phyloP scores from a whole-genome alignment of 1,140 invertebrate genomes.

The Proctacanthus coquilletti region DNA sequence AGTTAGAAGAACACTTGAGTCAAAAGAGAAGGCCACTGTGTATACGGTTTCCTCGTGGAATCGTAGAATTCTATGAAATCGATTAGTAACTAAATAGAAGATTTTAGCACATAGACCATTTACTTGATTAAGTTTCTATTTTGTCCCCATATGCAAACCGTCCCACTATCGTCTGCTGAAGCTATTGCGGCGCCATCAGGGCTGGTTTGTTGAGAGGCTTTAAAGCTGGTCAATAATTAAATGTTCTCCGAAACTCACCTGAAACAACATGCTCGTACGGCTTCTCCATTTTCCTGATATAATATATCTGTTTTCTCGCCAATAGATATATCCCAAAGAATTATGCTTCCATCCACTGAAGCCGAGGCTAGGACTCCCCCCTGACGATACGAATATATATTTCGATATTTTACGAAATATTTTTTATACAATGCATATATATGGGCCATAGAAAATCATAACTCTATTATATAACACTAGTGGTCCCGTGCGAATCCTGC shows the following conservation, averaged over 20 bases:
- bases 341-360: conserved; percentile 41
- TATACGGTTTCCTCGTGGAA: conserved; percentile 52
- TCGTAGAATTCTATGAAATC: conserved; percentile 36
- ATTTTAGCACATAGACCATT: background rate
- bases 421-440: too few species aligned
- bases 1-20: conserved; percentile 47
- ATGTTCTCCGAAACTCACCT: conserved; percentile 1
- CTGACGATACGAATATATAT: too few species aligned
- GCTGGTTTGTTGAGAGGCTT: too few species aligned
- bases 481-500: too few species aligned
- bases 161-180: conserved; percentile 5
- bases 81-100: background rate
- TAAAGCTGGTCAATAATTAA: too few species aligned
- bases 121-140: conserved; percentile 5
- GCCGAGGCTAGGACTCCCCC: conserved; percentile 38
- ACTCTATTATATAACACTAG: too few species aligned
- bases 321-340: conserved; percentile 38
- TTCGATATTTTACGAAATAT: too few species aligned
- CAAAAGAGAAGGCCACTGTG: conserved; percentile 45
- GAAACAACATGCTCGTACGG: conserved; percentile 34
- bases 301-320: conserved; percentile 34
- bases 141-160: conserved; percentile 7
- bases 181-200: conserved; percentile 5
- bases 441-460: too few species aligned
- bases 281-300: conserved; percentile 33